Percentiles rank a stretch among this genome's conserved stretches.
These are phyloP conservation scores for Vanessa cardui DNA, from an alignment of 2,888 invertebrate species.

Conservation along the genomic window DNA sequence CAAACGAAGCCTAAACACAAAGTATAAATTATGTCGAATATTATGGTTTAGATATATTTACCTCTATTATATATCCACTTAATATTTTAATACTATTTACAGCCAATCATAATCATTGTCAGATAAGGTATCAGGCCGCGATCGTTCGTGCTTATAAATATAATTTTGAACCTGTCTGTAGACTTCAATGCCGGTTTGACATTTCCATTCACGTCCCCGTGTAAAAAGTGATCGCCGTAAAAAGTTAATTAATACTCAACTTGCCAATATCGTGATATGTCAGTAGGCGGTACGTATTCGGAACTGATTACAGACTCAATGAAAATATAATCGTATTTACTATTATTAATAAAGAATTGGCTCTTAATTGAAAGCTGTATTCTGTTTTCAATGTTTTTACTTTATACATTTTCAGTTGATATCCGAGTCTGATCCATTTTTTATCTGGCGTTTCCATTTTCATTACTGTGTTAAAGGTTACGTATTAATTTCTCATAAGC, in stretches of 20 bases:
- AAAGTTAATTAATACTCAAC: constrained; percentile 35
- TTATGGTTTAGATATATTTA: no score
- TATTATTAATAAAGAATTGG: constrained; percentile 33
- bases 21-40: no score
- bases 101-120: no score
- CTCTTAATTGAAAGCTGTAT: constrained; percentile 31
- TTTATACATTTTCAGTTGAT: background rate
- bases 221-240: constrained; percentile 31
- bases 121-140: no score
- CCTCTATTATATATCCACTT: no score
- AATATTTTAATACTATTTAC: no score
- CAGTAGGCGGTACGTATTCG: constrained; percentile 40
- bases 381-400: constrained; percentile 16
- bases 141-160: background rate
- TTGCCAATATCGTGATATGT: constrained; percentile 52
- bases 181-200: constrained; percentile 26
- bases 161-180: background rate
- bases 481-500: no score
- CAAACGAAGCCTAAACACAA: no score
- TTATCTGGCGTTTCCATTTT: background rate
- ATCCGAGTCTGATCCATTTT: background rate
- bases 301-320: constrained; percentile 26
- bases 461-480: no score
- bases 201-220: constrained; percentile 34
- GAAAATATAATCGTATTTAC: constrained; percentile 35